phyloP scores from a whole-genome alignment of 1,140 invertebrate species.

The Eufriesea mexicana region DNA sequence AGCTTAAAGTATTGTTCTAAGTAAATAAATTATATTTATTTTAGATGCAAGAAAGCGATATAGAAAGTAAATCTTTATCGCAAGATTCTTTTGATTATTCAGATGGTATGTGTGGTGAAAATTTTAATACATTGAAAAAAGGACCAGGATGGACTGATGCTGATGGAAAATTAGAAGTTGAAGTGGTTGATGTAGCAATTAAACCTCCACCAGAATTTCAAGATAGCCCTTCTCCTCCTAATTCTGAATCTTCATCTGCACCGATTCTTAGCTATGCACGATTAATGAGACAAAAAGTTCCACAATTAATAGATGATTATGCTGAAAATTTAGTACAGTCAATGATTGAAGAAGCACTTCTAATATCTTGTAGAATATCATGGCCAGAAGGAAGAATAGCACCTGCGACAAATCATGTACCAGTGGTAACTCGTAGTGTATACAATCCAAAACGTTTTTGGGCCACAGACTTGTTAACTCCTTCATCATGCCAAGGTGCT shows the following conservation, averaged over 20 bases:
- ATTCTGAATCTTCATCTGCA: constrained; percentile 75
- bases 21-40: constrained; percentile 32
- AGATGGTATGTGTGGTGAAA: constrained; percentile 88
- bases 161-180: constrained; percentile 77
- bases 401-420: constrained; percentile 50
- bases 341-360: constrained; percentile 77
- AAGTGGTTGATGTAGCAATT: constrained; percentile 84
- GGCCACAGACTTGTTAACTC: constrained; percentile 85
- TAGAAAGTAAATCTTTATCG: constrained; percentile 85
- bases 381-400: constrained; percentile 78
- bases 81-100: constrained; percentile 87
- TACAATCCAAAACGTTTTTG: constrained; percentile 83
- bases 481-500: constrained; percentile 83
- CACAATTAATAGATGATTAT: constrained; percentile 74
- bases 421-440: constrained; percentile 52
- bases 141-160: constrained; percentile 85
- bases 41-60: constrained; percentile 86
- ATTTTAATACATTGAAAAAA: constrained; percentile 92
- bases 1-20: neutral
- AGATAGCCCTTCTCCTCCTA: constrained; percentile 83
- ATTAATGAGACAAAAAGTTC: constrained; percentile 64
- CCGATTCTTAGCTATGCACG: constrained; percentile 72
- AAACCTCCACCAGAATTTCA: constrained; percentile 92
- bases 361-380: constrained; percentile 77
- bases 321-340: constrained; percentile 74